These are phyloP conservation scores for Planiliza haematocheilus DNA, from an alignment of 2,113 vertebrate genomes.

Conservation along the genomic window DNA sequence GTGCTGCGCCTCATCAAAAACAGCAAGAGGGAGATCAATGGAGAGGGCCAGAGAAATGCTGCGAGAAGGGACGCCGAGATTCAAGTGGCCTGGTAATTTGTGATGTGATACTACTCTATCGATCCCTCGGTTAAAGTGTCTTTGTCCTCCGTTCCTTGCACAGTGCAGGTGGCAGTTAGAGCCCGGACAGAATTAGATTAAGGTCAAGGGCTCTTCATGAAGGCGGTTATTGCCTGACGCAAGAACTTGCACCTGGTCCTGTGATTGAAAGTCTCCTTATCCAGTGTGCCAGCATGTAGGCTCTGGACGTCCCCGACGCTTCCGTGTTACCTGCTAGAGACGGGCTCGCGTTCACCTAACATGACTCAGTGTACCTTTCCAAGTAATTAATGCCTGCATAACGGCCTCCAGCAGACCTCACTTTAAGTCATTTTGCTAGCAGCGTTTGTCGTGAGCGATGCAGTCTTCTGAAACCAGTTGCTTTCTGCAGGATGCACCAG, in stretches of 20 bases:
- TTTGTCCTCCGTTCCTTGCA: conserved; percentile 30
- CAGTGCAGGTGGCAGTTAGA: neutral
- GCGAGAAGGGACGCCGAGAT: conserved; percentile 89
- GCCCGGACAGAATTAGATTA: conserved; percentile 23
- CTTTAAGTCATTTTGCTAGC: conserved; percentile 24
- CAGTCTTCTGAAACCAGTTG: neutral
- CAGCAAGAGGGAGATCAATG: conserved; percentile 82
- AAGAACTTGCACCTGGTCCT: conserved; percentile 31
- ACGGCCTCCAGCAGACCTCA: conserved; percentile 28
- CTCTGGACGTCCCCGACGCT: conserved; percentile 45
- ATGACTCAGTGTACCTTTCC: conserved; percentile 53
- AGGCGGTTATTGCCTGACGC: conserved; percentile 29
- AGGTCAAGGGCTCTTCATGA: conserved; percentile 30
- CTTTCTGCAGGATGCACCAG: no score
- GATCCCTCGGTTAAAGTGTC: conserved; percentile 36
- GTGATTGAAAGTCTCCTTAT: conserved; percentile 21
- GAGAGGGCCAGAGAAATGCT: conserved; percentile 82
- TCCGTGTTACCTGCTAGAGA: conserved; percentile 28
- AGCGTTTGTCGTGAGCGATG: conserved; percentile 8
- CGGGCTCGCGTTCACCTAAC: conserved; percentile 40
- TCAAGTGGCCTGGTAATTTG: conserved; percentile 93
- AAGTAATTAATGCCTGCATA: conserved; percentile 50
- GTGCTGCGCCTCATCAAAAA: conserved; percentile 91
- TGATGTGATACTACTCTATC: conserved; percentile 33
- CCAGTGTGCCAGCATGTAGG: conserved; percentile 8